A percentile compares a stretch with the other conserved stretches of the same genome.
Evolutionary conservation across 2,113 vertebrate genomes (phyloP).

Genomic region (Leptosomus discolor): DNA sequence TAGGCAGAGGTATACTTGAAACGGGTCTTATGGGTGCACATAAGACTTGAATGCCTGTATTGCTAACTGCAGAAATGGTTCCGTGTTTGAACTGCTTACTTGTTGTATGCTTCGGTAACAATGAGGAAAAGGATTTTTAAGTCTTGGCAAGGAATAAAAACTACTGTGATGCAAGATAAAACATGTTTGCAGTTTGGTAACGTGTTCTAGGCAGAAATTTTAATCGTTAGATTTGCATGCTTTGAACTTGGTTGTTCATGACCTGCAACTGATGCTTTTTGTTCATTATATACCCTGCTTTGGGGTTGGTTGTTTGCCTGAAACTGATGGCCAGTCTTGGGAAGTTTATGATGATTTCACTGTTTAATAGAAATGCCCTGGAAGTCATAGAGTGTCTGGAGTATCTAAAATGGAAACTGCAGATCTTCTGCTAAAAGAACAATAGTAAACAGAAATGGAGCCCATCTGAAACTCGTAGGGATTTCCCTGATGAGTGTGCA

Average conservation of each 20-base stretch:
- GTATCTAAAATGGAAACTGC: background rate
- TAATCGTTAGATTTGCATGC: background rate
- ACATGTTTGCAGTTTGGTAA: slow-evolving; percentile 5
- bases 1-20: background rate
- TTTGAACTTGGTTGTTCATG: slow-evolving; percentile 23
- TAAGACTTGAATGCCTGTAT: background rate
- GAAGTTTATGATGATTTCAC: background rate
- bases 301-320: background rate
- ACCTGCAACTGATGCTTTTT: background rate
- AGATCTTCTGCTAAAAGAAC: background rate
- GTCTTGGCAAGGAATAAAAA: background rate
- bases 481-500: background rate
- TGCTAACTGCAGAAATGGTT: background rate
- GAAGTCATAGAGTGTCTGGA: background rate
- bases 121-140: background rate
- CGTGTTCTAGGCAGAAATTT: background rate
- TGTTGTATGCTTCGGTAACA: background rate
- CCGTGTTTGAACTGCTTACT: background rate
- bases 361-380: background rate
- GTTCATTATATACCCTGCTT: background rate
- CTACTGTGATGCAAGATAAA: background rate
- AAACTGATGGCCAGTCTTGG: background rate
- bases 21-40: fast-evolving
- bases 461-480: background rate
- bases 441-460: background rate